Conservation (phyloP, 2,888 invertebrate genomes). For the Apodemia hepburni region DNA sequence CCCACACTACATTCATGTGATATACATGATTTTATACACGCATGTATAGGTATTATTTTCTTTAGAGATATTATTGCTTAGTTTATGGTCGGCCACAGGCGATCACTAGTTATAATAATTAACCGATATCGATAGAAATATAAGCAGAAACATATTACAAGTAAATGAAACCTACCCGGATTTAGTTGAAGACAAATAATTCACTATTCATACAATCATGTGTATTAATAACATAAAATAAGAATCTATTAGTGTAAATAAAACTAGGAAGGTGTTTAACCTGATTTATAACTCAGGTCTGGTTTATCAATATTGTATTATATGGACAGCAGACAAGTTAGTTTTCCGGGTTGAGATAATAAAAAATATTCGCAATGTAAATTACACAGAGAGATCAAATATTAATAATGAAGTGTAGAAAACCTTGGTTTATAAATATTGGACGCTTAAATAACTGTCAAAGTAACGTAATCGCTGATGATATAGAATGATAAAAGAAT, state of each 20-base stretch:
- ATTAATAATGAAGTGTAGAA: neutral
- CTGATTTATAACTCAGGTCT: conserved; percentile 3
- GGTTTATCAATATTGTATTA: neutral
- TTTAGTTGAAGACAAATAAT: neutral
- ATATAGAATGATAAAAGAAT: too few species aligned
- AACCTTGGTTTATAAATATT: neutral
- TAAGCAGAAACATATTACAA: neutral
- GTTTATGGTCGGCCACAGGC: too few species aligned
- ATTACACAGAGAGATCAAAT: neutral
- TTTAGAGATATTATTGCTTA: too few species aligned
- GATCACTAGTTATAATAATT: too few species aligned
- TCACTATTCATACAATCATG: neutral
- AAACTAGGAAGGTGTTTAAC: conserved; percentile 5
- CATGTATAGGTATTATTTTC: too few species aligned
- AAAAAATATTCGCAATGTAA: conserved; percentile 5
- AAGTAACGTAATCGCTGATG: too few species aligned
- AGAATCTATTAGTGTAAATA: conserved; percentile 2
- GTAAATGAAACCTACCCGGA: neutral
- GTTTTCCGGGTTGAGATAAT: conserved; percentile 2
- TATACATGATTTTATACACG: too few species aligned
- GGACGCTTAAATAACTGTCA: neutral
- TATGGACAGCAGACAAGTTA: neutral
- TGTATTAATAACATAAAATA: neutral
- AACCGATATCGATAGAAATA: too few species aligned
- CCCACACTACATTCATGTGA: too few species aligned